Percentiles rank a stretch among this genome's conserved stretches.
phyloP scores from a whole-genome alignment of 2,113 vertebrate genomes.

The Sander lucioperca region DNA sequence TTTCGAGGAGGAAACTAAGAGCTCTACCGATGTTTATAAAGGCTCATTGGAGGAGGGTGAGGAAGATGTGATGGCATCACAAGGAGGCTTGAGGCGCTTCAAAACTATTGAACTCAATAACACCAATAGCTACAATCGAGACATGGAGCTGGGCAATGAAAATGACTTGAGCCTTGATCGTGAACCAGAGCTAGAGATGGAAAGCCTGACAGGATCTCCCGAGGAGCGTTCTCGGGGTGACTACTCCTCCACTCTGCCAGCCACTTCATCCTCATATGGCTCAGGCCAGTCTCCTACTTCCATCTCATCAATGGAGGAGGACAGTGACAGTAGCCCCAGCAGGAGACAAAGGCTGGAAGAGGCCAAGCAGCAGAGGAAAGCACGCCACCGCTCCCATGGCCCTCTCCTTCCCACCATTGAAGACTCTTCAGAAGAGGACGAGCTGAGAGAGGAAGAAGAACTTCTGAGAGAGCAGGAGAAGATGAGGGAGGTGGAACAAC shows the following conservation, averaged over 20 bases:
- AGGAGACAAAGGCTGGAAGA: conserved; percentile 94
- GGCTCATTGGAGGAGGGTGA: conserved; percentile 84
- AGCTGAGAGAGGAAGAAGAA: conserved; percentile 97
- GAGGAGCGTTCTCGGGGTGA: conserved; percentile 96
- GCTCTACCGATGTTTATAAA: conserved; percentile 83
- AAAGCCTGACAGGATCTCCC: conserved; percentile 95
- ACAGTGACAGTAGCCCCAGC: conserved; percentile 98
- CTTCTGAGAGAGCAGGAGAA: conserved; percentile 97
- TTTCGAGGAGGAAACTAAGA: conserved; percentile 90
- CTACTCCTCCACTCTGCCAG: conserved; percentile 95
- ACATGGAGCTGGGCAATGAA: conserved; percentile 90
- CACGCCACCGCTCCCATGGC: conserved; percentile 95
- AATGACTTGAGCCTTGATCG: conserved; percentile 90
- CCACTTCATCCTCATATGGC: conserved; percentile 95
- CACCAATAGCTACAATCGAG: conserved; percentile 90
- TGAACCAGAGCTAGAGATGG: conserved; percentile 98
- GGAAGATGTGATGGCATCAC: conserved; percentile 87
- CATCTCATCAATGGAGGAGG: conserved; percentile 97
- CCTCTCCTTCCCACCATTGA: conserved; percentile 97
- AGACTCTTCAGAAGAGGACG: conserved; percentile 98
- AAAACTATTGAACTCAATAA: conserved; percentile 98
- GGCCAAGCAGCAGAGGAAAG: conserved; percentile 97
- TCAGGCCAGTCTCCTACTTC: conserved; percentile 97
- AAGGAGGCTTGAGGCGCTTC: conserved; percentile 94
- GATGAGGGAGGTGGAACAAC: conserved; percentile 98